Evolutionary conservation across 2,888 invertebrate genomes (phyloP).

Genomic region (Drosophila planitibia): DNA sequence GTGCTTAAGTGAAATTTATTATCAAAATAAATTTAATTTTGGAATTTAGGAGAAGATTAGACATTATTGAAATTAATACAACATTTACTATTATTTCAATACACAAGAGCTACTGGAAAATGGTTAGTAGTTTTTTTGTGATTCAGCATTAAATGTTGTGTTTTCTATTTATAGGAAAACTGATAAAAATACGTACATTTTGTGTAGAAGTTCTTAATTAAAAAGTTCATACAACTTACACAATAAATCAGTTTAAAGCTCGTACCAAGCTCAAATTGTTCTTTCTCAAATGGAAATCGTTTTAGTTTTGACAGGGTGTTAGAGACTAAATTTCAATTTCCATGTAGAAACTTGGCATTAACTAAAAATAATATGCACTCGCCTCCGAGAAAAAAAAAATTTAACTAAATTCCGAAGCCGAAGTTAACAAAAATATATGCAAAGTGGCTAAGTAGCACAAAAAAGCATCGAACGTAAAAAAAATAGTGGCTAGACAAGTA

Average conservation of each 20-base stretch:
- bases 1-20: constrained; percentile 51
- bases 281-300: not conserved
- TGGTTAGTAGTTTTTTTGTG: too few species aligned
- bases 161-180: not conserved
- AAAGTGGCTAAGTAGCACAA: constrained; percentile 1
- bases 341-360: not conserved
- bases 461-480: not conserved
- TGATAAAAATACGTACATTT: not conserved
- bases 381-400: not conserved
- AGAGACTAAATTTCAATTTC: not conserved
- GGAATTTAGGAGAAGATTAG: not conserved
- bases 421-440: not conserved
- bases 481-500: not conserved
- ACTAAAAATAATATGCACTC: not conserved
- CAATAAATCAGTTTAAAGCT: not conserved
- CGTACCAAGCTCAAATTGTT: not conserved
- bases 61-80: not conserved
- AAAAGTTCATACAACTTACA: not conserved
- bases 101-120: not conserved
- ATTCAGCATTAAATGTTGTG: not conserved
- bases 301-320: not conserved
- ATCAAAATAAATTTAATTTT: constrained; percentile 42
- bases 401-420: not conserved
- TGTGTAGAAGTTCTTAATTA: not conserved
- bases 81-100: not conserved